Evolutionary conservation across 2,113 vertebrate species (phyloP), one percentile per base, ranked within the genome.

Genomic region (Hemiscyllium ocellatum): DNA sequence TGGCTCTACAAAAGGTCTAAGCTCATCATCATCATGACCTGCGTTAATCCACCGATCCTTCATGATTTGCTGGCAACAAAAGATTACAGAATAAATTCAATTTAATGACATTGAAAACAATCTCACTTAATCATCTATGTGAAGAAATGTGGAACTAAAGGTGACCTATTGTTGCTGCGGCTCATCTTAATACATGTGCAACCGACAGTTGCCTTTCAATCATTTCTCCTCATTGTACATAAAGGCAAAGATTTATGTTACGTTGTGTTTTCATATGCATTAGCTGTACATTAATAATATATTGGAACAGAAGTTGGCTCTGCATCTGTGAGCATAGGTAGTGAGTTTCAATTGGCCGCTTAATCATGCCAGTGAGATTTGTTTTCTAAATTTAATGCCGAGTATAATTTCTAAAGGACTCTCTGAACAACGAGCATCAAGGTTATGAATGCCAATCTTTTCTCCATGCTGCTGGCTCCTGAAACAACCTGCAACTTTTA

Each of bases 41-140:
- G 99, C 97, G 33, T 99, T 99, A 97, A 99, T 99, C 99, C 99
- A 99, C 95, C 99, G 98, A 97, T 99, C 99, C 98, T 99, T 99
- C 99, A 99, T 99, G 96, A 99, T 99, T 99, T 99, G 99, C 99
- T 99, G 91, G 26, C 96, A 96, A n/a, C 10, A 96, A 96, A 96
- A 61, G 95, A 96, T 96, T 95, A 0, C 91, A 42, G 12, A 56
- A 65, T 47, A 94, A 96, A 47, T 80, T 70, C 33, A 94, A 26
- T 70, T 69, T 47, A 70, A 69, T 12, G 42, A 24, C 15, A 42
- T 83, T 83, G n/a, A 20, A 83, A 83, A 37, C 20, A 4, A 42
- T 83, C 80, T 83, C 80, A 83, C 4, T 83, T 4, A 42, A 20
- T 37, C 19, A 83, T n/a, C 4, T 83, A 37, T 83, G 4, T 42